Conservation (phyloP, 2,113 vertebrate genomes). For the Malurus elegans region DNA sequence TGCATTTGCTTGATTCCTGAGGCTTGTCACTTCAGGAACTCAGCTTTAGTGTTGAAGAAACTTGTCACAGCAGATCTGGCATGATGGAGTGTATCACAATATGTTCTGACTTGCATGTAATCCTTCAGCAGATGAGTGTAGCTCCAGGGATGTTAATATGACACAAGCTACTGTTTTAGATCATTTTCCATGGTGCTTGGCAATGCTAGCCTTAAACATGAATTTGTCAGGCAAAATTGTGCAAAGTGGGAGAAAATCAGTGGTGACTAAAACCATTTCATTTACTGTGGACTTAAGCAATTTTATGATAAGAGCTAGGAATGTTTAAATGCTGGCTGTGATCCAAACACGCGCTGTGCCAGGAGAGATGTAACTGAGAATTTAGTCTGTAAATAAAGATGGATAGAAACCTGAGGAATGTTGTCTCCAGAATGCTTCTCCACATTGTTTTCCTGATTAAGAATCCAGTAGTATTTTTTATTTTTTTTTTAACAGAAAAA, state of each 20-base stretch:
- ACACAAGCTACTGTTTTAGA: background rate
- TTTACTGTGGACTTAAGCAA: background rate
- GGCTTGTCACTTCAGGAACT: background rate
- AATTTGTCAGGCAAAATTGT: background rate
- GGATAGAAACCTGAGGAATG: background rate
- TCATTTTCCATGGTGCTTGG: background rate
- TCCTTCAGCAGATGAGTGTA: background rate
- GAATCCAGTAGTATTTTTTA: background rate
- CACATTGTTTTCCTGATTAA: background rate
- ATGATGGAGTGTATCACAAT: background rate
- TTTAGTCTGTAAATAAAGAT: background rate
- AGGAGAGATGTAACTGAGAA: background rate
- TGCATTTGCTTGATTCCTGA: background rate
- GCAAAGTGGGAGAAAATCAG: background rate
- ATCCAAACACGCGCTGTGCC: background rate
- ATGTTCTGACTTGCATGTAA: background rate
- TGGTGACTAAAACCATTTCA: background rate
- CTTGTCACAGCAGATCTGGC: background rate
- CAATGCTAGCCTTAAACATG: background rate
- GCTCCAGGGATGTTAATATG: background rate
- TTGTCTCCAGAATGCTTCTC: background rate
- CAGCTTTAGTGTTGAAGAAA: background rate
- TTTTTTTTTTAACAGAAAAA: accelerated
- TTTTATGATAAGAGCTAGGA: background rate
- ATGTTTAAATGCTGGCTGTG: background rate